A percentile compares a stretch with the other conserved stretches of the same genome.
These are phyloP conservation scores for Halcyon leucocephala DNA, from an alignment of 2,797 vertebrate genomes.

Conservation along the genomic window DNA sequence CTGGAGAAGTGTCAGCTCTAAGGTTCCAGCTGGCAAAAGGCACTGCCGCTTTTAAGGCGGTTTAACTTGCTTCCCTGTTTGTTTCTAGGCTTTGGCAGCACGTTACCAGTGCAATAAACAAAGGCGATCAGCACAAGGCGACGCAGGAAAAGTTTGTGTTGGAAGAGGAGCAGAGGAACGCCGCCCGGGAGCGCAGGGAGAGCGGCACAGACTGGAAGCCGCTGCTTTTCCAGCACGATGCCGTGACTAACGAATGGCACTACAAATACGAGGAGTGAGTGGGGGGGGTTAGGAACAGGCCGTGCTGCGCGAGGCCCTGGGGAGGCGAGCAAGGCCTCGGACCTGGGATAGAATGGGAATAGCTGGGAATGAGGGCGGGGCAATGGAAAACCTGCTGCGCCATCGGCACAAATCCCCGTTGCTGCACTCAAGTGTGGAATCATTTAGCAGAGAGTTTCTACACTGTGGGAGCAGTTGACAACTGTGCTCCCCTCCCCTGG, in stretches of 20 bases:
- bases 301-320: background rate
- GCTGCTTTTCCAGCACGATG: conserved; percentile 85
- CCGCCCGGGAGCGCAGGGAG: conserved; percentile 84
- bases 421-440: background rate
- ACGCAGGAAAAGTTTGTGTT: conserved; percentile 92
- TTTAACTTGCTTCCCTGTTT: background rate
- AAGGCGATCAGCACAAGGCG: conserved; percentile 90
- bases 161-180: conserved; percentile 91
- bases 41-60: background rate
- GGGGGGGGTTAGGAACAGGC: background rate
- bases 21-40: background rate
- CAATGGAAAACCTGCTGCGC: background rate
- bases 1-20: background rate
- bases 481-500: background rate
- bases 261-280: conserved; percentile 92
- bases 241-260: conserved; percentile 85
- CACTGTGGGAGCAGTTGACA: background rate
- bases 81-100: conserved; percentile 90
- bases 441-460: background rate
- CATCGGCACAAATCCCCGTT: background rate
- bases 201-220: conserved; percentile 80
- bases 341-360: background rate
- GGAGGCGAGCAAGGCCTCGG: background rate
- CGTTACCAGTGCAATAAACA: conserved; percentile 90
- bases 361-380: background rate